Evolutionary conservation across 2,113 vertebrate genomes (phyloP).

Genomic region (Charadrius vociferus): DNA sequence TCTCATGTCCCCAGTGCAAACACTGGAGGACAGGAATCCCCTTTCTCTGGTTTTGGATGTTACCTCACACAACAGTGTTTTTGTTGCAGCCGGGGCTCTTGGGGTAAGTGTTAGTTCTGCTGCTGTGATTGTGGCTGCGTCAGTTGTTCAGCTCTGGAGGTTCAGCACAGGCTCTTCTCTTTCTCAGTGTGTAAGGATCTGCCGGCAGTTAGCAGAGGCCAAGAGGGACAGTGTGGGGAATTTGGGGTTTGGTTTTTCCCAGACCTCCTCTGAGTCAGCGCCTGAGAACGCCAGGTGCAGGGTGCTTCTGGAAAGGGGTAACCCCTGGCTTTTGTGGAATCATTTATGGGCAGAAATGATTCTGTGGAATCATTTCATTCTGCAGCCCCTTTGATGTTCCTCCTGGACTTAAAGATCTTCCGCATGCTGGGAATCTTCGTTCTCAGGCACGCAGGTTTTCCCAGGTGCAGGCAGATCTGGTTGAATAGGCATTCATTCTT

Average conservation of each 20-base stretch:
- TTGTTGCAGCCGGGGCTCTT: not conserved
- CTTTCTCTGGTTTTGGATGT: not conserved
- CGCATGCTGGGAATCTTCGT: not conserved
- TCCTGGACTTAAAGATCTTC: not conserved
- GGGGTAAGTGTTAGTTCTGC: not conserved
- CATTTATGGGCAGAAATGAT: not conserved
- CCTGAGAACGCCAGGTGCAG: conserved; percentile 44
- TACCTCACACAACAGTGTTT: not conserved
- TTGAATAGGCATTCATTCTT: not conserved
- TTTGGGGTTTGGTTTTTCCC: conserved; percentile 52
- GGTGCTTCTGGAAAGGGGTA: not conserved
- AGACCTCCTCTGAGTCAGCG: conserved; percentile 29
- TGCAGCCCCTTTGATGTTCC: not conserved
- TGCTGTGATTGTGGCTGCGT: not conserved
- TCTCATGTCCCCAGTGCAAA: not conserved
- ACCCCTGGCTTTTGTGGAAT: not conserved
- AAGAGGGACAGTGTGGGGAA: not conserved
- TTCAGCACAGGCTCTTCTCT: not conserved
- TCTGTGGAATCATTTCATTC: not conserved
- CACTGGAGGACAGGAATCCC: not conserved
- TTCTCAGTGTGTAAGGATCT: not conserved
- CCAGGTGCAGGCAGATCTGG: not conserved
- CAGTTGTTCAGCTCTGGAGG: not conserved
- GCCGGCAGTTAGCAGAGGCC: not conserved
- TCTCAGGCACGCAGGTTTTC: not conserved